Percentiles rank a stretch among this genome's conserved stretches.
Evolutionary conservation across 2,113 vertebrate genomes (phyloP).

Genomic region (Heptranchias perlo): DNA sequence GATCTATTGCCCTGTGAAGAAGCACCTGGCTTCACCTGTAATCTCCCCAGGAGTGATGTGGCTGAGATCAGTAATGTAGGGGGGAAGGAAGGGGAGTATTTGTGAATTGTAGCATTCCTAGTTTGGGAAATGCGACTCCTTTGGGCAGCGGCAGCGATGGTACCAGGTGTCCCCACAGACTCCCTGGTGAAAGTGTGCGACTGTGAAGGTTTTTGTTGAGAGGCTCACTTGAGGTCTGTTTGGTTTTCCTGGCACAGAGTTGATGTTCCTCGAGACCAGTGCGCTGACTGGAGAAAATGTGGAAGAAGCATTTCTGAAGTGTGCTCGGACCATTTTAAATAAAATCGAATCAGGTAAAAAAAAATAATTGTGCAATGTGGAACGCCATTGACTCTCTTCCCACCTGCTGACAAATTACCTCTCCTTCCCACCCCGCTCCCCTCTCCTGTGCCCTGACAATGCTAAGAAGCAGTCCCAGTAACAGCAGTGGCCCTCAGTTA

Average conservation of each 20-base stretch:
- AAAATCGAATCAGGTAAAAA: conserved; percentile 85
- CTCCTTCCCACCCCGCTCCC: no score
- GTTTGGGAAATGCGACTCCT: not conserved
- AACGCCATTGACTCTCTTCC: no score
- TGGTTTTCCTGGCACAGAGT: conserved; percentile 52
- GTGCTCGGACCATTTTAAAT: conserved; percentile 80
- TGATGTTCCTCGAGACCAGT: conserved; percentile 88
- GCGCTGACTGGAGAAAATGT: conserved; percentile 87
- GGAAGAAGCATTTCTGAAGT: conserved; percentile 84
- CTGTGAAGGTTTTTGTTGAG: not conserved
- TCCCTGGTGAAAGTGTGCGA: no score
- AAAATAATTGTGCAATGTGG: not conserved
- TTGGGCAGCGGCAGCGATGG: not conserved
- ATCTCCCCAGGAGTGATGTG: not conserved
- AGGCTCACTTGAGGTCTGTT: not conserved
- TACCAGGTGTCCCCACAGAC: no score
- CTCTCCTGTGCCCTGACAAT: not conserved
- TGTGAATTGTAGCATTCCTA: not conserved
- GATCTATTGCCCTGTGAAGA: not conserved
- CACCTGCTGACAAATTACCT: not conserved
- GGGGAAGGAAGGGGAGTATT: not conserved
- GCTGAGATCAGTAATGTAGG: not conserved
- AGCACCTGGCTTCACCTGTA: not conserved
- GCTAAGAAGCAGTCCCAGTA: not conserved
- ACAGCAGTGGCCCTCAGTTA: not conserved